These are phyloP conservation scores for Sula dactylatra DNA, from an alignment of 2,113 vertebrate genomes.

Conservation along the genomic window DNA sequence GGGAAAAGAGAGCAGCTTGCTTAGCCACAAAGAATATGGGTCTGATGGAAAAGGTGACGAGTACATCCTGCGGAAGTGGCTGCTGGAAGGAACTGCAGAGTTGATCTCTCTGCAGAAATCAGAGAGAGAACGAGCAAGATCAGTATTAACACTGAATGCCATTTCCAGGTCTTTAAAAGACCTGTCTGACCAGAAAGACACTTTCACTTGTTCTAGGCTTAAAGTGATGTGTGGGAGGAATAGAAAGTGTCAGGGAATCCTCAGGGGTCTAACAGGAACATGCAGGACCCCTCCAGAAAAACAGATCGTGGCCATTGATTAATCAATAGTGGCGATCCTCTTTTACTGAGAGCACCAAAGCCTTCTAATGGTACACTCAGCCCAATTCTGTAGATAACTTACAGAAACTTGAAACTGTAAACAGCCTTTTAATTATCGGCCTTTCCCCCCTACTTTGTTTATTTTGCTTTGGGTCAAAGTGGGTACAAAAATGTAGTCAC, in stretches of 20 bases:
- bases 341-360: background rate
- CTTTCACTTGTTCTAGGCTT: background rate
- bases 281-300: background rate
- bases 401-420: background rate
- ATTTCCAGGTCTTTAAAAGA: background rate
- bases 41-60: background rate
- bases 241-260: background rate
- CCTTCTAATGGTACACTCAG: background rate
- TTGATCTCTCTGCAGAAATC: background rate
- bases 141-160: background rate
- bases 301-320: background rate
- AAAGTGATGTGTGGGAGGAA: background rate
- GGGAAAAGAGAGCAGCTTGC: background rate
- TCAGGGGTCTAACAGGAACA: background rate
- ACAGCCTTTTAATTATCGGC: background rate
- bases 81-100: background rate
- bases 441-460: background rate
- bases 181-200: background rate
- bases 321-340: background rate
- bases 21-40: background rate
- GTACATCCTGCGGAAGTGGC: slow-evolving; percentile 10
- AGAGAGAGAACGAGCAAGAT: background rate
- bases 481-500: background rate
- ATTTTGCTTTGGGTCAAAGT: background rate
- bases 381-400: background rate